Conservation (phyloP, 2,797 vertebrate genomes). For the Takifugu ocellatus region DNA sequence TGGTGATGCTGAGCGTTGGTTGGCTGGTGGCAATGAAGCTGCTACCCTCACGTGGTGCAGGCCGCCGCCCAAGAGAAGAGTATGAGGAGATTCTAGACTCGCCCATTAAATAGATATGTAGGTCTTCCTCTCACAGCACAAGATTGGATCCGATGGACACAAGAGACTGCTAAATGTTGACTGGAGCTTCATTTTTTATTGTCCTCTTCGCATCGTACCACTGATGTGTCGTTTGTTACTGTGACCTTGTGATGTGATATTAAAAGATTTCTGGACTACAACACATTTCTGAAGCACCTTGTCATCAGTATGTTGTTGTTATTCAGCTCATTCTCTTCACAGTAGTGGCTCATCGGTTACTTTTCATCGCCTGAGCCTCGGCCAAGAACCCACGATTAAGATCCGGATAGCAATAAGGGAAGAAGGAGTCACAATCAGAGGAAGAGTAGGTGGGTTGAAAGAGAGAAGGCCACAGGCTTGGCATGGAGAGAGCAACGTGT, state of each 20-base stretch:
- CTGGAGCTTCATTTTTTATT: slow-evolving; percentile 74
- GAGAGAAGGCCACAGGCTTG: slow-evolving; percentile 32
- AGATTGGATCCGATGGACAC: slow-evolving; percentile 40
- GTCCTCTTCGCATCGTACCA: slow-evolving; percentile 70
- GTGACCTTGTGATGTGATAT: slow-evolving; percentile 66
- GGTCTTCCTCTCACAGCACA: slow-evolving; percentile 5
- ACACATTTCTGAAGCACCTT: slow-evolving; percentile 25
- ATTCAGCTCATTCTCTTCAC: not conserved
- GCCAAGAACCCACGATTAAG: slow-evolving; percentile 28
- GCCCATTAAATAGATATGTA: slow-evolving; percentile 84
- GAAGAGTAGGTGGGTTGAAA: slow-evolving; percentile 26
- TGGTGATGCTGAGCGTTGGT: slow-evolving; percentile 87
- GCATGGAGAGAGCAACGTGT: slow-evolving; percentile 41
- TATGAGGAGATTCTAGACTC: slow-evolving; percentile 96
- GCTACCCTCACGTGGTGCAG: slow-evolving; percentile 77
- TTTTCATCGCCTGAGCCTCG: slow-evolving; percentile 28
- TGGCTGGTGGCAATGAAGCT: slow-evolving; percentile 89
- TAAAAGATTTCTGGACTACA: slow-evolving; percentile 59
- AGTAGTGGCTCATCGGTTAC: not conserved
- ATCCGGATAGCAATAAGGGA: too few relatives aligned
- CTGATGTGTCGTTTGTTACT: slow-evolving; percentile 66
- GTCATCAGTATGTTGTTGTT: slow-evolving; percentile 13
- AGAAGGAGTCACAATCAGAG: not conserved
- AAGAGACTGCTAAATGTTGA: slow-evolving; percentile 66
- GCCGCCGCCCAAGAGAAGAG: slow-evolving; percentile 80